Percentiles rank a stretch among this genome's conserved stretches.
Evolutionary conservation across 2,113 vertebrate genomes (phyloP).

Genomic region (Dasyornis broadbenti): DNA sequence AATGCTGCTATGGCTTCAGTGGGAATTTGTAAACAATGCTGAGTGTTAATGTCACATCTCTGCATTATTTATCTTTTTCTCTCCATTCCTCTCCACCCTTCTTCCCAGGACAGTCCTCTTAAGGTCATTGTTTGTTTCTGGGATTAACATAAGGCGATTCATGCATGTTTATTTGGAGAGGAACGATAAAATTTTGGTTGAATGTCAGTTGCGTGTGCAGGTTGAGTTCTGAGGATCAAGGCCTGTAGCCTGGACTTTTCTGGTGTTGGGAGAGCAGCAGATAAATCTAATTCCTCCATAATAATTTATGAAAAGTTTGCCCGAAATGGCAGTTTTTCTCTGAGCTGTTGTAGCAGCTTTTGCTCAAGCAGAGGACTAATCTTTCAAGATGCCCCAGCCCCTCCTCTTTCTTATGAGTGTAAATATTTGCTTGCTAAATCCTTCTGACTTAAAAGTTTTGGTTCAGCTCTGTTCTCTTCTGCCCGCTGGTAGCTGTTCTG

Average conservation of each 20-base stretch:
- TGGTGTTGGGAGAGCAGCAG: background rate
- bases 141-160: background rate
- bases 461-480: background rate
- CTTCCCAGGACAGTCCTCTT: background rate
- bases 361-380: background rate
- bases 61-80: background rate
- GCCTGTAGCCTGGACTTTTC: background rate
- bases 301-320: background rate
- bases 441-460: background rate
- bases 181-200: background rate
- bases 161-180: background rate
- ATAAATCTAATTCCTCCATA: background rate
- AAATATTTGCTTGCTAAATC: background rate
- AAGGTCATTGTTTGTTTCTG: background rate
- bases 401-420: background rate
- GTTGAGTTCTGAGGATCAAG: background rate
- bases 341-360: background rate
- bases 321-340: background rate
- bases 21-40: background rate
- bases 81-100: background rate
- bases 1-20: background rate
- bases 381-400: background rate
- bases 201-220: accelerated
- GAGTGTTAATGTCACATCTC: background rate
- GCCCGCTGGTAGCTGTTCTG: background rate